Conservation (phyloP, 1,140 invertebrate genomes). For the Neodiprion fabricii region DNA sequence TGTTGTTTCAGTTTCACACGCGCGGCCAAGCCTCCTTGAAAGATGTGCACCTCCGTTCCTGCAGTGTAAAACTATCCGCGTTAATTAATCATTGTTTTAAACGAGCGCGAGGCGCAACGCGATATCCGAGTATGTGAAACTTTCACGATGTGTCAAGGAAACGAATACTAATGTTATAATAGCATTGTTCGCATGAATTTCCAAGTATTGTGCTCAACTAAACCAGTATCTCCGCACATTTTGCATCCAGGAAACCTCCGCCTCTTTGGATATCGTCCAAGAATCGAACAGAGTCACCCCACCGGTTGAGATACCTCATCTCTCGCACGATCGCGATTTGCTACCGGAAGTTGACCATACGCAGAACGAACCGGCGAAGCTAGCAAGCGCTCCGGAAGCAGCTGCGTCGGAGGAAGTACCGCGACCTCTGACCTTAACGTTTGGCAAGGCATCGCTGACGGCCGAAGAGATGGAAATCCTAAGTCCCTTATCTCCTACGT, state of each 20-base stretch:
- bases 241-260: not conserved
- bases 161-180: not conserved
- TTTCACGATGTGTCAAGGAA: not conserved
- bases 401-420: not conserved
- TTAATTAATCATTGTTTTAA: not conserved
- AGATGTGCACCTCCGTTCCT: not conserved
- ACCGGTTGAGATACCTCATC: not conserved
- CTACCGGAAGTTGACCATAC: not conserved
- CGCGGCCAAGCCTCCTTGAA: not conserved
- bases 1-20: not conserved
- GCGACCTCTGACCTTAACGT: not conserved
- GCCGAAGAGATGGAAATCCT: constrained; percentile 20
- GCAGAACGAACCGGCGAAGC: not conserved
- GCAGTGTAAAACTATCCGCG: too few species aligned
- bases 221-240: not conserved
- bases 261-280: not conserved
- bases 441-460: not conserved
- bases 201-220: too few species aligned
- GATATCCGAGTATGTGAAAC: not conserved
- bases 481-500: constrained; percentile 46
- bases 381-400: not conserved
- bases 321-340: not conserved
- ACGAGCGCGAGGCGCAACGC: not conserved
- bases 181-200: too few species aligned
- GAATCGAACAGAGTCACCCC: not conserved